These are phyloP conservation scores for Dolichopus griseipennis DNA, from an alignment of 2,888 invertebrate species.

Conservation along the genomic window DNA sequence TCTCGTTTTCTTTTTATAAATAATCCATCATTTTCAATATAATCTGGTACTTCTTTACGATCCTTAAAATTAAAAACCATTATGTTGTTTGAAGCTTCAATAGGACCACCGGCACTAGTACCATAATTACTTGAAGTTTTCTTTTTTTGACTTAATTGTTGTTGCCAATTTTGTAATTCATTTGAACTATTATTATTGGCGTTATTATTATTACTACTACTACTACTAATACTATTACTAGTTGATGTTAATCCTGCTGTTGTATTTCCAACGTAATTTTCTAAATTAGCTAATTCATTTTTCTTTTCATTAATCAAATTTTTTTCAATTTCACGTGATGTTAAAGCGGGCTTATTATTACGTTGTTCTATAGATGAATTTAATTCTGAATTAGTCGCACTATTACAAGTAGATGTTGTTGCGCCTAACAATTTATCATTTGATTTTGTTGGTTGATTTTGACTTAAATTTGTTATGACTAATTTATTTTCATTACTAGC, in stretches of 20 bases:
- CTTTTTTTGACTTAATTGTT: constrained; percentile 30
- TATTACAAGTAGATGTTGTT: constrained; percentile 9
- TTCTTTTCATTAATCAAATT: constrained; percentile 60
- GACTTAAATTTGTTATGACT: constrained; percentile 23
- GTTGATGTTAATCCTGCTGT: constrained; percentile 14
- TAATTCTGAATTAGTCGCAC: constrained; percentile 9
- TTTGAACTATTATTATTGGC: constrained; percentile 30
- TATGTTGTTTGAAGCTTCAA: constrained; percentile 52
- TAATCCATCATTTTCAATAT: constrained; percentile 82
- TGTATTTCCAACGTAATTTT: constrained; percentile 13
- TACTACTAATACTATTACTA: constrained; percentile 31
- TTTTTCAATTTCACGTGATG: constrained; percentile 57
- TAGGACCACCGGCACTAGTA: constrained; percentile 24
- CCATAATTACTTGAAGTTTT: constrained; percentile 25
- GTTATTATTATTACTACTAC: constrained; percentile 9
- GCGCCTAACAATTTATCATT: constrained; percentile 20
- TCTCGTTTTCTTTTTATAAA: constrained; percentile 58
- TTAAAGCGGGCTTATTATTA: constrained; percentile 37
- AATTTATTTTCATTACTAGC: constrained; percentile 22
- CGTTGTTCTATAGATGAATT: constrained; percentile 13
- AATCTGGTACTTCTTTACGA: constrained; percentile 80
- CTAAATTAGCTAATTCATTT: constrained; percentile 42
- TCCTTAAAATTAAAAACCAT: constrained; percentile 82
- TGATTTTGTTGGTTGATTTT: constrained; percentile 24
- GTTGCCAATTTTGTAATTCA: constrained; percentile 19